Conservation (phyloP, 2,797 vertebrate species). For the Eutrigla gurnardus region DNA sequence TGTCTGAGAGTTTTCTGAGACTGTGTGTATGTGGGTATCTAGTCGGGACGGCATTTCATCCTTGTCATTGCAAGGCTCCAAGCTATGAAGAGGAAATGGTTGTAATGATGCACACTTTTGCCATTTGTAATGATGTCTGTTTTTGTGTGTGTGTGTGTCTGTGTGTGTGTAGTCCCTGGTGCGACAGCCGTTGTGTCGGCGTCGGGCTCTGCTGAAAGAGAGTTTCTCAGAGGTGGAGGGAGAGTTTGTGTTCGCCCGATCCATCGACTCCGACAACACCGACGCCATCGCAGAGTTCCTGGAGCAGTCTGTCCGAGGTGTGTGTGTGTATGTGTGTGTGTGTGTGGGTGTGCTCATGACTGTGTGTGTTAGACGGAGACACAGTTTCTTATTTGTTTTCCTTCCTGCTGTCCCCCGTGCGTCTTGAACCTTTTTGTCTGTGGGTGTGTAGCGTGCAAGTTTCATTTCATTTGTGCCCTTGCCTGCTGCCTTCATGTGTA, state of each 20-base stretch:
- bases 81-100: slow-evolving; percentile 68
- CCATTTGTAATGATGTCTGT: slow-evolving; percentile 54
- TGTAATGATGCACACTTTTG: slow-evolving; percentile 65
- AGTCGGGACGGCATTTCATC: slow-evolving; percentile 59
- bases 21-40: slow-evolving; percentile 31
- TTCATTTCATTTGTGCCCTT: slow-evolving; percentile 45
- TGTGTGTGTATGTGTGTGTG: slow-evolving; percentile 58
- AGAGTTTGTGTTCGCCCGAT: slow-evolving; percentile 91
- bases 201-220: slow-evolving; percentile 87
- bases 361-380: slow-evolving; percentile 10
- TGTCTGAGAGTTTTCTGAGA: slow-evolving; percentile 40
- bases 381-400: slow-evolving; percentile 39
- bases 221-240: slow-evolving; percentile 91
- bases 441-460: slow-evolving; percentile 34
- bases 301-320: slow-evolving; percentile 93
- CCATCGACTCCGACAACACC: slow-evolving; percentile 86
- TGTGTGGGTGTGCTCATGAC: slow-evolving; percentile 54
- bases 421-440: slow-evolving; percentile 44
- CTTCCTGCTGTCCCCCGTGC: slow-evolving; percentile 38
- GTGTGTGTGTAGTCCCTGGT: slow-evolving; percentile 86
- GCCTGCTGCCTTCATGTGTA: slow-evolving; percentile 38
- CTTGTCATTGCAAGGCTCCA: slow-evolving; percentile 61
- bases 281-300: slow-evolving; percentile 92
- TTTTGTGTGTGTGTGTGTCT: slow-evolving; percentile 40
- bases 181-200: slow-evolving; percentile 86